Evolutionary conservation across 1,140 invertebrate genomes (phyloP).

Genomic region (Rhagoletis pomonella): DNA sequence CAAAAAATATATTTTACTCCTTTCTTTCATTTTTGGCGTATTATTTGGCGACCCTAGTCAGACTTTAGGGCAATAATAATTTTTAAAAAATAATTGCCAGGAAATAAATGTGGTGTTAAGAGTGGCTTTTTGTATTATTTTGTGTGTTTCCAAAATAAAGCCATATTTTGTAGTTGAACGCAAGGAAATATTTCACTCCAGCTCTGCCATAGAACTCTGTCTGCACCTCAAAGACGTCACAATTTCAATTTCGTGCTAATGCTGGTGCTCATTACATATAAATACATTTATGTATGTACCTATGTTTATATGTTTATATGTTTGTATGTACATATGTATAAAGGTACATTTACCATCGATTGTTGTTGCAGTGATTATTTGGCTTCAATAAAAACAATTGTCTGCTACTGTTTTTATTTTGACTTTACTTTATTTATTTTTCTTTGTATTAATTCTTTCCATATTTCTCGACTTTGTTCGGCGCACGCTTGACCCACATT

Average conservation of each 20-base stretch:
- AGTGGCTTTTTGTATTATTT: too few species aligned
- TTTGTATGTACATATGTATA: neutral
- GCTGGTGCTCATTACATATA: neutral
- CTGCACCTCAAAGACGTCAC: neutral
- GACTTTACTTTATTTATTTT: neutral
- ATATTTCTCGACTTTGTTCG: conserved; percentile 15
- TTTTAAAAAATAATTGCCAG: too few species aligned
- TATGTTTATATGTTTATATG: too few species aligned
- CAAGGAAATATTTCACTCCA: neutral
- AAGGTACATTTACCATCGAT: neutral
- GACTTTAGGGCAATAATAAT: too few species aligned
- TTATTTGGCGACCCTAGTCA: too few species aligned
- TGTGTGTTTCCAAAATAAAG: neutral
- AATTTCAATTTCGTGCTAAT: neutral
- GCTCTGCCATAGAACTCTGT: neutral
- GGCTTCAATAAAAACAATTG: neutral
- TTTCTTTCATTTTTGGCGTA: too few species aligned
- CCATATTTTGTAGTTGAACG: neutral
- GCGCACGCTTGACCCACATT: conserved; percentile 50
- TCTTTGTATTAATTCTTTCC: neutral
- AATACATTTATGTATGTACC: neutral
- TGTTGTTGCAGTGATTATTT: conserved; percentile 39
- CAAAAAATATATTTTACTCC: too few species aligned
- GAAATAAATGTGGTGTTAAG: too few species aligned
- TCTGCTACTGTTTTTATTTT: conserved; percentile 1